Evolutionary conservation across 2,797 vertebrate species (phyloP).

Genomic region (Caiman crocodilus): DNA sequence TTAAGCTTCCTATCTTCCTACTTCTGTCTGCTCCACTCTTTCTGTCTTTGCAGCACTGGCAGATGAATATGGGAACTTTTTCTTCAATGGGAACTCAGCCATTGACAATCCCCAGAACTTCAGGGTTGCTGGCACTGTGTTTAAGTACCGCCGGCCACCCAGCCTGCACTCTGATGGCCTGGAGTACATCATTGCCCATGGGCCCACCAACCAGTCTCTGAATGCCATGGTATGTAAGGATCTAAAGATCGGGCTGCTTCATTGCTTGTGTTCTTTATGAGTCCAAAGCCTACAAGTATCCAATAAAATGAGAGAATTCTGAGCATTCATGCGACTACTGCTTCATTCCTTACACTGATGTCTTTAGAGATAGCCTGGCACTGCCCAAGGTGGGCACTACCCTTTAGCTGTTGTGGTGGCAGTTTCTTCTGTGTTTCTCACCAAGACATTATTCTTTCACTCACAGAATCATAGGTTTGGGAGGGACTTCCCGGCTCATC

Average conservation of each 20-base stretch:
- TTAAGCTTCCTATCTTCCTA: background rate
- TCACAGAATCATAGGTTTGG: too few relatives aligned
- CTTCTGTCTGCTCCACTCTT: background rate
- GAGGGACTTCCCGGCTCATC: too few relatives aligned
- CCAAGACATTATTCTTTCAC: background rate
- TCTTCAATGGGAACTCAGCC: conserved; percentile 91
- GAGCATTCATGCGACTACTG: background rate
- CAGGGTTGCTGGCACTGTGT: conserved; percentile 89
- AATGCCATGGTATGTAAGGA: conserved; percentile 89
- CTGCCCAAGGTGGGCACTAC: fast-evolving
- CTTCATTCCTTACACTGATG: background rate
- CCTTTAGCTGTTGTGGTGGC: background rate
- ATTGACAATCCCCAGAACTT: conserved; percentile 93
- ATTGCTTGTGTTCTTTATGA: background rate
- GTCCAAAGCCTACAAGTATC: background rate
- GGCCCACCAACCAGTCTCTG: conserved; percentile 90
- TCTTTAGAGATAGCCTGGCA: background rate
- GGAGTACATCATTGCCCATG: conserved; percentile 92
- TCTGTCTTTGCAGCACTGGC: conserved; percentile 84
- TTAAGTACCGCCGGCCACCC: conserved; percentile 90
- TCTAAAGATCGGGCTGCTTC: background rate
- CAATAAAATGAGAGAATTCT: background rate
- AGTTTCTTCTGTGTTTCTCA: background rate
- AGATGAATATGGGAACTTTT: conserved; percentile 90
- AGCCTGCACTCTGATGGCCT: conserved; percentile 88